phyloP scores from a whole-genome alignment of 2,888 invertebrate species.

The Romanomermis culicivorax region DNA sequence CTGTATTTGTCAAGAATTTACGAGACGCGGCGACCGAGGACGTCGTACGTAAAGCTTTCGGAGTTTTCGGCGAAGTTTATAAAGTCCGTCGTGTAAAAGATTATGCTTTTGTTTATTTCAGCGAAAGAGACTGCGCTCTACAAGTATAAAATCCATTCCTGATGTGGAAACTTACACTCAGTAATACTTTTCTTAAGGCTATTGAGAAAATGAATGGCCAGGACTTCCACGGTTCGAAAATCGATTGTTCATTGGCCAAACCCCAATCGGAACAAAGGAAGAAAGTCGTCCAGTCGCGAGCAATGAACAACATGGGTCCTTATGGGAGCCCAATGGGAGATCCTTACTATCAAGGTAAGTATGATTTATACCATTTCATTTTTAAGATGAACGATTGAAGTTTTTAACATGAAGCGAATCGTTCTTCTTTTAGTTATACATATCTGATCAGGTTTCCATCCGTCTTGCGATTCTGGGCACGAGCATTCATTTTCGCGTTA shows the following conservation, averaged over 20 bases:
- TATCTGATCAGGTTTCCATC: no score
- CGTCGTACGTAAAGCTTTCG: constrained; percentile 78
- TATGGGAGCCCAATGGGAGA: not conserved
- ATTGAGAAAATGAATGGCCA: constrained; percentile 57
- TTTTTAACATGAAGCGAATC: no score
- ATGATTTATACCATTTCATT: no score
- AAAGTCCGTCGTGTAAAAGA: constrained; percentile 98
- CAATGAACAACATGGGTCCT: not conserved
- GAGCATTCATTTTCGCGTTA: no score
- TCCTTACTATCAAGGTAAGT: not conserved
- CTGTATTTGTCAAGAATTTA: constrained; percentile 88
- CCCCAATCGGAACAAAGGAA: constrained; percentile 65
- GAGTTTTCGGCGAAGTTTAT: constrained; percentile 79
- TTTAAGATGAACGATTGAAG: no score
- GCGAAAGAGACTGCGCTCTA: constrained; percentile 84
- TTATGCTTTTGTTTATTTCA: constrained; percentile 97
- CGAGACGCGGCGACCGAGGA: constrained; percentile 93
- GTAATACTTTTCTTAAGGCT: constrained; percentile 48
- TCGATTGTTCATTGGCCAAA: constrained; percentile 92
- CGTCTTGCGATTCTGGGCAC: no score
- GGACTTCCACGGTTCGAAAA: constrained; percentile 58
- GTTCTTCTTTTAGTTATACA: no score
- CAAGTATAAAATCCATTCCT: constrained; percentile 51
- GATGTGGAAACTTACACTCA: no score
- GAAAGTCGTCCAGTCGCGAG: not conserved